A percentile compares a stretch with the other conserved stretches of the same genome.
phyloP scores from a whole-genome alignment of 2,113 vertebrate genomes.

The Casuarius casuarius region DNA sequence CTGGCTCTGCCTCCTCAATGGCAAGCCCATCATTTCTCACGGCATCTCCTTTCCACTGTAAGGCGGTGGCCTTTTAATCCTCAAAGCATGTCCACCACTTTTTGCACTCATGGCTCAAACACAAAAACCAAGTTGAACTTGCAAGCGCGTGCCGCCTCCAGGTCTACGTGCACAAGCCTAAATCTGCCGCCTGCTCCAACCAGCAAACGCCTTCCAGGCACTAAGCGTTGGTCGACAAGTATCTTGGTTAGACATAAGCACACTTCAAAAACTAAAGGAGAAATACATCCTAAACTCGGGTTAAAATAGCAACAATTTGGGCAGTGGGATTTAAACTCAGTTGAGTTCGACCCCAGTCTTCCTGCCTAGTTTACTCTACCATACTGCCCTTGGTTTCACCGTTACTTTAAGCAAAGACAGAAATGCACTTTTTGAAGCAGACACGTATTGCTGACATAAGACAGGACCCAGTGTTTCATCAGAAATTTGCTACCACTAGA shows the following conservation, averaged over 20 bases:
- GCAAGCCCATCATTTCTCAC: accelerated
- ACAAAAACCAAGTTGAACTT: neutral
- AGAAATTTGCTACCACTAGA: neutral
- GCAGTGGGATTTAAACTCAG: neutral
- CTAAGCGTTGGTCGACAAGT: accelerated
- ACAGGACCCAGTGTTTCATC: neutral
- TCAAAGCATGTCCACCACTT: neutral
- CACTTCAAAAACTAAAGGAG: neutral
- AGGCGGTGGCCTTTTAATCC: neutral
- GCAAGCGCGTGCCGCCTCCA: neutral
- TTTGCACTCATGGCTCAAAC: neutral
- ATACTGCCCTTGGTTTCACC: neutral
- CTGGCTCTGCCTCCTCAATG: neutral
- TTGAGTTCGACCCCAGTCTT: neutral
- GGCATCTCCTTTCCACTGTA: accelerated
- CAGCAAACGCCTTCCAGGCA: accelerated
- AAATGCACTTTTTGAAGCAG: neutral
- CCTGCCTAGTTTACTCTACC: neutral
- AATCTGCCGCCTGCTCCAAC: neutral
- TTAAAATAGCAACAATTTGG: neutral
- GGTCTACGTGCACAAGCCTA: neutral
- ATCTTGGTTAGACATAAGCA: neutral
- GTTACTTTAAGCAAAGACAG: neutral
- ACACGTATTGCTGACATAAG: too few species aligned
- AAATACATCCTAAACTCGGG: neutral